Base-by-base conservation (phyloP, 2,888 invertebrate species). In the Cyclophora albipunctata region DNA sequence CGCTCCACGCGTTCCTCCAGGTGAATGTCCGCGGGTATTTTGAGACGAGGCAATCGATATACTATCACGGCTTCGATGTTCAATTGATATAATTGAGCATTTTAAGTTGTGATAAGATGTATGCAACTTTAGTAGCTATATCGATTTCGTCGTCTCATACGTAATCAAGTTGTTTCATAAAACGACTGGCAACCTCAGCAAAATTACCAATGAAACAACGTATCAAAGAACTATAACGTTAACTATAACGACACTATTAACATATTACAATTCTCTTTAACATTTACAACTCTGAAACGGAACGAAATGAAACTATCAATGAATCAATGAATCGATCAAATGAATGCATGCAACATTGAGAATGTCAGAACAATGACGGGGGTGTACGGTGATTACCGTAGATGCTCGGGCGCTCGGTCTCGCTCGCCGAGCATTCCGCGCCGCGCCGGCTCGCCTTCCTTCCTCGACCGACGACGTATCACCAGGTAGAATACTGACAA, bases 381-480 rank as follows among this genome's bases (percentile, higher is more conserved):
- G 76, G 87, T 88, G 76, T 88, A 88, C 82, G 88, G 77, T 70
- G 87, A 86, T 79, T 88, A 88, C 80, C 87, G 82, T 78, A 87
- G 89, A 78, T 81, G 83, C 75, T 84, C 76, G 67, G 75, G 60
- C 69, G 68, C 56, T 59, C 75, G 58, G 69, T 75, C 76, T 7
- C 61, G 94, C 55, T 95, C 96, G 54, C 95, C 94, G n/a, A 97
- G 97, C 53, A 98, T 98, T 78, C 96, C 98, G 47, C 90, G 98
- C 51, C 92, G 98, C 55, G 94, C 95, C 65, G 98, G 98, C 44
- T 98, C 98, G 51, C 98, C 98, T 33, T 96, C 96, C 81, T 98
- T 98, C 85, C 90, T 98, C 56, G 98, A 98, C 83, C 91, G 97
- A 66, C 91, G 98, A 53, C 92, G 98, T 64, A 98, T 98, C 71